A percentile compares a stretch with the other conserved stretches of the same genome.
Evolutionary conservation across 2,888 invertebrate species (phyloP).

Genomic region (Lepidocyrtinus sp.): DNA sequence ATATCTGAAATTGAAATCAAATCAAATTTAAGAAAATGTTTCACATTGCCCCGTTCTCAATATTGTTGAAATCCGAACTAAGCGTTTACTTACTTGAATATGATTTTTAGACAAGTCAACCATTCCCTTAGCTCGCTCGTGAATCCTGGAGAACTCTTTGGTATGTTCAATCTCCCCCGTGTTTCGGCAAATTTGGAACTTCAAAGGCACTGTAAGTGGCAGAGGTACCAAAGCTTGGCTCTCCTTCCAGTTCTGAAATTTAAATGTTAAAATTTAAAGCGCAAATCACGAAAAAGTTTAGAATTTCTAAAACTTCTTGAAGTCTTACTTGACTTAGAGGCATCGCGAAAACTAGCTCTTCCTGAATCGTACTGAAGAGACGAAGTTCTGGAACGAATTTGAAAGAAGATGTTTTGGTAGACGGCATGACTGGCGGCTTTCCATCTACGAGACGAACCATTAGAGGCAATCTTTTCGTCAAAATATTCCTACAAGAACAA

Average conservation of each 20-base stretch:
- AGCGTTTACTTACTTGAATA: constrained; percentile 60
- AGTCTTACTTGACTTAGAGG: constrained; percentile 76
- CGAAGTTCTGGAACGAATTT: constrained; percentile 90
- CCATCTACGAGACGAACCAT: constrained; percentile 94
- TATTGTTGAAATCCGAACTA: too few species aligned
- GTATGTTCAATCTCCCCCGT: constrained; percentile 64
- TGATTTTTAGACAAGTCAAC: constrained; percentile 61
- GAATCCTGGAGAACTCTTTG: constrained; percentile 65
- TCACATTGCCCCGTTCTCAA: too few species aligned
- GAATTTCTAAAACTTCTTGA: too few species aligned
- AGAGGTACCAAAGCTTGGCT: constrained; percentile 62
- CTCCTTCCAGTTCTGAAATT: constrained; percentile 66
- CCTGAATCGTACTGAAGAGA: constrained; percentile 87
- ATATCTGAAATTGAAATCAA: constrained; percentile 59
- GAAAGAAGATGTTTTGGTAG: constrained; percentile 81
- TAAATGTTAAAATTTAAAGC: too few species aligned
- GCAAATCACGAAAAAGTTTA: too few species aligned
- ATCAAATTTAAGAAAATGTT: not conserved
- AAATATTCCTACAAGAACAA: constrained; percentile 78
- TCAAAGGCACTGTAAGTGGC: constrained; percentile 66
- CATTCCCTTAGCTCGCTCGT: constrained; percentile 62
- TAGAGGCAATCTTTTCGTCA: constrained; percentile 91
- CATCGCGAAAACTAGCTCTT: constrained; percentile 84
- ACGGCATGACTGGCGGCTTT: constrained; percentile 81
- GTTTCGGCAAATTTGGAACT: constrained; percentile 67